Conservation (phyloP, 2,888 invertebrate species). For the Philhelius pedissequus region DNA sequence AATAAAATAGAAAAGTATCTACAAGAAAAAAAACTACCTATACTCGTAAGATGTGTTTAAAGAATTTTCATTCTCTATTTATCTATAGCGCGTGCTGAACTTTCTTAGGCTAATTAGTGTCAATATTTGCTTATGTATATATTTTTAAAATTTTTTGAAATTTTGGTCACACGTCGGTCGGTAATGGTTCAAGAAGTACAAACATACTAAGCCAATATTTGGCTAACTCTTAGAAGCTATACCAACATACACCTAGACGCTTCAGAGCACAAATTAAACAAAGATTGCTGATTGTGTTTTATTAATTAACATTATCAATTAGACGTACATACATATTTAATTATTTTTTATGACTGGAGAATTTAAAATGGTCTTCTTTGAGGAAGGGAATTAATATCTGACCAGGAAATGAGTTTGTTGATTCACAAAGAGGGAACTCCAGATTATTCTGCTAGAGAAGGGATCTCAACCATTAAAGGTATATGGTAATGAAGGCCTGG, state of each 20-base stretch:
- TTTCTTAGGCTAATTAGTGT: not conserved
- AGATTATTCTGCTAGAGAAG: too few relatives aligned
- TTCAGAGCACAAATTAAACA: constrained; percentile 7
- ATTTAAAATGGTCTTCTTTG: not conserved
- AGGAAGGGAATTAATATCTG: too few relatives aligned
- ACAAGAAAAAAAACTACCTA: not conserved
- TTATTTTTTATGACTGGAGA: not conserved
- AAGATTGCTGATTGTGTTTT: not conserved
- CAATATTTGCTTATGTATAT: not conserved
- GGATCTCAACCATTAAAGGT: not conserved
- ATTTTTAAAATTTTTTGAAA: not conserved
- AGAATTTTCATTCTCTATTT: not conserved
- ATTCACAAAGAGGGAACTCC: too few relatives aligned
- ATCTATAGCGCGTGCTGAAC: not conserved
- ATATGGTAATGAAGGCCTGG: not conserved
- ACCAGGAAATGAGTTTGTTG: too few relatives aligned
- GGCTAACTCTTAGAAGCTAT: not conserved
- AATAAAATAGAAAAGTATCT: not conserved
- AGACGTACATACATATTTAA: not conserved
- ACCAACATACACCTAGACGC: not conserved
- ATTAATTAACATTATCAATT: not conserved
- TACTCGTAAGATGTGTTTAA: not conserved
- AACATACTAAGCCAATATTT: constrained; percentile 31
- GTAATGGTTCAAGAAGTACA: not conserved
- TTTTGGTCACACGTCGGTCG: not conserved